These are phyloP conservation scores for Alca torda DNA, from an alignment of 2,797 vertebrate genomes.

Conservation along the genomic window DNA sequence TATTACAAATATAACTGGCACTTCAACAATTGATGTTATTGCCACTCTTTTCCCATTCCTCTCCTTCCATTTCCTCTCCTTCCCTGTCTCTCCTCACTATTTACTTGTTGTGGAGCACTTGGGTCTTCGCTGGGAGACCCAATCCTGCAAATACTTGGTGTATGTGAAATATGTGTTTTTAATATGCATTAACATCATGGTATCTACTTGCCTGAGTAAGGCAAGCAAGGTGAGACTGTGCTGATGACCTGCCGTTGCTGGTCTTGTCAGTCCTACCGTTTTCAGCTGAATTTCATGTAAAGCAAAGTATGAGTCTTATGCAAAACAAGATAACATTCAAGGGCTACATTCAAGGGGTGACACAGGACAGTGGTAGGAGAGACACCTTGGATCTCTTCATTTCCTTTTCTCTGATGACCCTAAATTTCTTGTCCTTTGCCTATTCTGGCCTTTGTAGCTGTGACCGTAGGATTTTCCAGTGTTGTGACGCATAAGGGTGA, in stretches of 20 bases:
- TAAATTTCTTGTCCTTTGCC: background rate
- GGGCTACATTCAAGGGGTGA: background rate
- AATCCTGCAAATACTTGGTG: background rate
- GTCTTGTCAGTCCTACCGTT: background rate
- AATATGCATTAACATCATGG: background rate
- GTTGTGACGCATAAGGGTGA: background rate
- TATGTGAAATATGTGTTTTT: background rate
- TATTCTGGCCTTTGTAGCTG: background rate
- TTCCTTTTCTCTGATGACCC: background rate
- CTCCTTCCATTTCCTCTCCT: background rate
- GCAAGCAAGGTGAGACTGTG: background rate
- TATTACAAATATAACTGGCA: background rate
- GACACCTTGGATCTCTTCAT: background rate
- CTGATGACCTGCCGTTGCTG: background rate
- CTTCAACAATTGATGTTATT: background rate
- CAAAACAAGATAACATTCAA: background rate
- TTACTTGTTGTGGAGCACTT: background rate
- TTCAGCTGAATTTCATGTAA: background rate
- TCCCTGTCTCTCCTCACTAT: background rate
- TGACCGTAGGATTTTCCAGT: background rate
- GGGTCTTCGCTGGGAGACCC: background rate
- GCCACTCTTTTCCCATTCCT: background rate
- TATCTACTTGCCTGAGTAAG: background rate
- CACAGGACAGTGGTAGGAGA: background rate
- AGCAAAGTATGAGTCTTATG: background rate